A percentile compares a stretch with the other conserved stretches of the same genome.
These are phyloP conservation scores for Embiotoca jacksoni DNA, from an alignment of 2,113 vertebrate species.

Conservation along the genomic window DNA sequence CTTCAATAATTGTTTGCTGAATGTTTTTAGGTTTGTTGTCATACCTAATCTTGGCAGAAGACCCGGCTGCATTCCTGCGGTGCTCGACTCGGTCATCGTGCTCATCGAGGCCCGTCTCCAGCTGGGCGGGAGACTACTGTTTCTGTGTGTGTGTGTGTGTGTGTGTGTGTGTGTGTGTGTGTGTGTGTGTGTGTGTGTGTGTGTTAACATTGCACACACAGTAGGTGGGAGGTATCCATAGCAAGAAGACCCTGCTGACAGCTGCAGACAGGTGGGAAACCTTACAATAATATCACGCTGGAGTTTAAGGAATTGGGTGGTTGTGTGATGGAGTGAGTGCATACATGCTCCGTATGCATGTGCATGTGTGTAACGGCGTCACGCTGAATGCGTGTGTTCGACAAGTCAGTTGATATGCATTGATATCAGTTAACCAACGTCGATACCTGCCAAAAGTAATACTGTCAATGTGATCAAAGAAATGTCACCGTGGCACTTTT, in stretches of 20 bases:
- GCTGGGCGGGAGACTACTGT: constrained; percentile 52
- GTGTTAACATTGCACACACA: constrained; percentile 39
- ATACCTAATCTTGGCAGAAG: constrained; percentile 53
- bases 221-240: constrained; percentile 54
- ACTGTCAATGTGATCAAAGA: no score
- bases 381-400: constrained; percentile 5
- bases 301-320: constrained; percentile 22
- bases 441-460: neutral
- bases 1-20: constrained; percentile 56
- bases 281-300: constrained; percentile 56
- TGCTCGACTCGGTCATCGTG: constrained; percentile 40
- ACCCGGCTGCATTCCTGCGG: constrained; percentile 56
- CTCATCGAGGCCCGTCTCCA: constrained; percentile 8
- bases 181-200: constrained; percentile 39
- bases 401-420: constrained; percentile 4
- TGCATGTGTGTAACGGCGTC: neutral
- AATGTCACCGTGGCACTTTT: no score
- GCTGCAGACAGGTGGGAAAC: constrained; percentile 72
- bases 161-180: constrained; percentile 29
- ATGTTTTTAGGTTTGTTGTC: constrained; percentile 64
- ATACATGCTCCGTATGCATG: neutral
- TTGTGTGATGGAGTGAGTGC: constrained; percentile 25
- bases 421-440: neutral
- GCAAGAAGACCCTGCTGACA: constrained; percentile 59
- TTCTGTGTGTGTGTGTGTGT: constrained; percentile 15